Conservation (phyloP, 2,888 invertebrate species). For the Stenurella melanura region DNA sequence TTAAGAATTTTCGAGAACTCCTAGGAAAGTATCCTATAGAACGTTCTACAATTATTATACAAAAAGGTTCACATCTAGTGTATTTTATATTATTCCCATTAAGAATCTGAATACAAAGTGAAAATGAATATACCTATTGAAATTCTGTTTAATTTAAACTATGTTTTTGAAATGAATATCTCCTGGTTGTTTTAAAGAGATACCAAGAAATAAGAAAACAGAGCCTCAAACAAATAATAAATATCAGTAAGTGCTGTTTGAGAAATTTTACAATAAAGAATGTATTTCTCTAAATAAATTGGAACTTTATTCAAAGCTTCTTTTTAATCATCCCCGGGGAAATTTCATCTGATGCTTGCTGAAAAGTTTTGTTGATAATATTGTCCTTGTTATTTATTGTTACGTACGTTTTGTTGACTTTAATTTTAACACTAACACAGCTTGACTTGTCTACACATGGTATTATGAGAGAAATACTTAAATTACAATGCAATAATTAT, state of each 20-base stretch:
- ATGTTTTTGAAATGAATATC: neutral
- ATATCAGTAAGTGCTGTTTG: conserved; percentile 20
- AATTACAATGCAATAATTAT: neutral
- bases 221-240: conserved; percentile 1
- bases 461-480: neutral
- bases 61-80: too few species aligned
- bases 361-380: conserved; percentile 29
- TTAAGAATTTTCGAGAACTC: too few species aligned
- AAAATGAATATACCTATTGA: neutral
- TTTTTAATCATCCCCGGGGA: conserved; percentile 30
- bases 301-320: conserved; percentile 25
- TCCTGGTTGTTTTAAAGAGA: neutral
- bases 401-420: neutral
- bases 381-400: conserved; percentile 24
- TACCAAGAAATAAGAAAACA: neutral
- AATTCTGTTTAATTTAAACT: neutral
- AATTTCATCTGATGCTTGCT: conserved; percentile 30
- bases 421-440: neutral
- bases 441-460: neutral
- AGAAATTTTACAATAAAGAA: conserved; percentile 12
- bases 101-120: too few species aligned
- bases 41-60: too few species aligned
- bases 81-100: too few species aligned
- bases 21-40: too few species aligned
- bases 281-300: conserved; percentile 21